Evolutionary conservation across 2,888 invertebrate genomes (phyloP), one percentile per base, ranked within the genome.

Genomic region (Tolmerus cingulatus): DNA sequence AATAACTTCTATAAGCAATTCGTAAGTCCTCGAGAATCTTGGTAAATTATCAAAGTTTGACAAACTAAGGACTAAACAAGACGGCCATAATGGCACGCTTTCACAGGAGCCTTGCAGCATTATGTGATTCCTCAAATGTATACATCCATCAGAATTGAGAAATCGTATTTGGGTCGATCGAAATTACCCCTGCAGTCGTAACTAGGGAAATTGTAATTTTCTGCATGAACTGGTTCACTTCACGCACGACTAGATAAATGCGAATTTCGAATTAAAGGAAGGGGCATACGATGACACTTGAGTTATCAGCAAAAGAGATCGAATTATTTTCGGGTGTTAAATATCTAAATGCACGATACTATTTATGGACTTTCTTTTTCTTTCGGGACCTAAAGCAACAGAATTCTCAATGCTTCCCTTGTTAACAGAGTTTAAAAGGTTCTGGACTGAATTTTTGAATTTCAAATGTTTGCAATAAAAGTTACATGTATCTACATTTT

Each of bases 141-240:
- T 66, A 66, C 66, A 66, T 66, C 66, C 27, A 66, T 66, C 66
- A 66, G 66, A 66, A 66, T 66, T 66, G 66, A 66, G 66, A 66
- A 66, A 66, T 66, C 66, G 66, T 66, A 66, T 66, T 8, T 23
- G 66, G 66, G 66, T 76, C 76, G 34, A 37, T 76, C 40, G 76
- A 40, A 76, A 76, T 76, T 34, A 76, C 76, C 86, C 86, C 86
- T 87, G 81, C 51, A 86, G 88, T 34, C 87, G 88, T 88, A 88
- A 88, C 86, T 46, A 81, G 77, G 86, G 87, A 87, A 88, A 88
- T 88, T 88, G 88, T 88, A 88, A 88, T 88, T 88, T 88, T 88
- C 88, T 88, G 88, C 88, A 88, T 88, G 88, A 88, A 88, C 82
- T 88, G 86, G 40, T 77, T 78, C 78, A 84, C 86, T 88, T 88